Conservation (phyloP, 2,888 invertebrate species). For the Philaethria dido region DNA sequence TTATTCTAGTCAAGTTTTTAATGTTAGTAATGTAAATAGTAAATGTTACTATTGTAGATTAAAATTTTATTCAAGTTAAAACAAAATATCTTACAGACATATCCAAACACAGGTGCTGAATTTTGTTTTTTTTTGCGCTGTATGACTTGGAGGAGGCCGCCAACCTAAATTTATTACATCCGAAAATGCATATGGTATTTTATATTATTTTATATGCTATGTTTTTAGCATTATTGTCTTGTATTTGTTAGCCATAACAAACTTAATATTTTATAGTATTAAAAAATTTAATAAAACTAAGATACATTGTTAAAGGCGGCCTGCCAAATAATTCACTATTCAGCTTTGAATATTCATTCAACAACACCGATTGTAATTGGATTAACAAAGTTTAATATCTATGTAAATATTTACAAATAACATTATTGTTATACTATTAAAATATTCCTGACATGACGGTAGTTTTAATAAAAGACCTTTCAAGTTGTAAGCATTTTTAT, state of each 20-base stretch:
- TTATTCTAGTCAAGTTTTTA: slow-evolving; percentile 45
- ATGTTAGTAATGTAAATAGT: slow-evolving; percentile 42
- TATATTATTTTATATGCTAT: neutral
- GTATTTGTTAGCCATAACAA: too few relatives aligned
- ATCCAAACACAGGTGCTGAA: slow-evolving; percentile 39
- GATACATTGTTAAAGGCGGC: neutral
- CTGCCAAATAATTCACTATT: neutral
- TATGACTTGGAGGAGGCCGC: neutral
- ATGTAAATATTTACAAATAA: slow-evolving; percentile 27
- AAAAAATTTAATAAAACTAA: neutral
- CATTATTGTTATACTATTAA: slow-evolving; percentile 25
- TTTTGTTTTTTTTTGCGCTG: slow-evolving; percentile 29
- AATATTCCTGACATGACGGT: slow-evolving; percentile 8
- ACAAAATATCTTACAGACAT: slow-evolving; percentile 35
- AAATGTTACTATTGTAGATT: slow-evolving; percentile 41
- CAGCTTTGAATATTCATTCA: slow-evolving; percentile 12
- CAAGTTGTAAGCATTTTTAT: slow-evolving; percentile 7
- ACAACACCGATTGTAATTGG: slow-evolving; percentile 11
- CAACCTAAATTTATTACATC: neutral
- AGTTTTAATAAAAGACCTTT: slow-evolving; percentile 18
- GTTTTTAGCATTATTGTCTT: too few relatives aligned
- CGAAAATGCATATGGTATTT: neutral
- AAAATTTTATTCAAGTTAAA: slow-evolving; percentile 37
- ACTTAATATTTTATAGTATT: too few relatives aligned
- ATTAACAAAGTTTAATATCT: slow-evolving; percentile 11